Evolutionary conservation across 30 jellyfish, hydroid and myxozoan species (phyloP).

Genomic region (Aurelia aurita complex sp. Pacific): DNA sequence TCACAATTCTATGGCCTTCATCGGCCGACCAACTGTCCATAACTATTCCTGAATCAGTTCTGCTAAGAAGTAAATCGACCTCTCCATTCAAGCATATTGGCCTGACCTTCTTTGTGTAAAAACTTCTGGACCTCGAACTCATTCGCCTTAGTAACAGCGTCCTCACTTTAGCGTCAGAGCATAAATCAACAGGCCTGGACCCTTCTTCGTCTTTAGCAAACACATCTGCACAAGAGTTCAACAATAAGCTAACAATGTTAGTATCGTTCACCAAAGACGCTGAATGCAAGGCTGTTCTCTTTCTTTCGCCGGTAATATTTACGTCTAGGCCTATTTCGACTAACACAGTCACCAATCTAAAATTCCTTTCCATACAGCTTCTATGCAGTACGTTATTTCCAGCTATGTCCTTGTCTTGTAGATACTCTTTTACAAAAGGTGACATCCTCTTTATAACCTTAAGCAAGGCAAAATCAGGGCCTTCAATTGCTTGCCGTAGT

Average conservation of each 20-base stretch:
- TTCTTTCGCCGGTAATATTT: conserved; percentile 18
- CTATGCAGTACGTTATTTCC: conserved; percentile 43
- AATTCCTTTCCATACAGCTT: conserved; percentile 24
- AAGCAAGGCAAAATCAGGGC: conserved; percentile 35
- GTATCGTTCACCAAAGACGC: conserved; percentile 21
- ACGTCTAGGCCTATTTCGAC: conserved; percentile 44
- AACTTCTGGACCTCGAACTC: conserved; percentile 52
- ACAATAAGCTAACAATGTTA: conserved; percentile 23
- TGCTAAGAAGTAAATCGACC: conserved; percentile 1
- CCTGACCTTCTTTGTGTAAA: conserved; percentile 15
- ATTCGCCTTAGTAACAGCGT: conserved; percentile 15
- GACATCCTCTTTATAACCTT: conserved; percentile 36
- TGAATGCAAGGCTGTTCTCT: conserved; percentile 37
- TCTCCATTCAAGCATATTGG: not conserved
- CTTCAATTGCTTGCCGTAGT: conserved; percentile 36
- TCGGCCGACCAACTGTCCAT: not conserved
- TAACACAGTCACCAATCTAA: conserved; percentile 14
- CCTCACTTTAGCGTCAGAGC: conserved; percentile 39
- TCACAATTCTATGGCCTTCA: not conserved
- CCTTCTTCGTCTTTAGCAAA: conserved; percentile 46
- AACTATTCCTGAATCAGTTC: conserved; percentile 41
- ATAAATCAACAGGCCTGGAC: conserved; percentile 45
- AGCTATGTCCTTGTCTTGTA: conserved; percentile 19
- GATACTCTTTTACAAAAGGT: conserved; percentile 7
- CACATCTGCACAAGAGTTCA: conserved; percentile 59